A percentile compares a stretch with the other conserved stretches of the same genome.
Conservation (phyloP, 1,140 invertebrate species). For the Adelges cooleyi region DNA sequence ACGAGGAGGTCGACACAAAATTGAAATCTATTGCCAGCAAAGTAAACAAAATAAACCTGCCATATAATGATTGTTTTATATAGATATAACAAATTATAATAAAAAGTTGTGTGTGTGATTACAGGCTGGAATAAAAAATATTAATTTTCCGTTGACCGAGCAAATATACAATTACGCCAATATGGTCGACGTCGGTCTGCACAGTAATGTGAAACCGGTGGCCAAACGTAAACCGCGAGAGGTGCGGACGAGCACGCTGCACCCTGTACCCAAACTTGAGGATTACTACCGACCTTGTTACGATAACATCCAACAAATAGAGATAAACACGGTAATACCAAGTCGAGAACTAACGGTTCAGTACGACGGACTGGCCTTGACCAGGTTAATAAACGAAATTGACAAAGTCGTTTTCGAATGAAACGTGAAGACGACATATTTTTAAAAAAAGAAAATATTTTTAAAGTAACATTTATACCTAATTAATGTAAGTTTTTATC, state of each 20-base stretch:
- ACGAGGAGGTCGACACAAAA: not conserved
- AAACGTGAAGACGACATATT: not conserved
- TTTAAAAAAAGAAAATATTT: too few relatives aligned
- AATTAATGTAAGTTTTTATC: not conserved
- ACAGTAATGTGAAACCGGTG: not conserved
- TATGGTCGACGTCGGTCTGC: not conserved
- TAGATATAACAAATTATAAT: not conserved
- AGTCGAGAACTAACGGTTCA: not conserved
- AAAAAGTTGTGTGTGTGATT: not conserved
- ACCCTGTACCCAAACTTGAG: not conserved
- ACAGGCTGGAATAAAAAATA: not conserved
- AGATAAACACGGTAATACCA: not conserved
- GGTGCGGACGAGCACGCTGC: not conserved
- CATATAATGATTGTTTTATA: not conserved
- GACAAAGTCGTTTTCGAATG: constrained; percentile 6
- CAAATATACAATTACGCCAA: not conserved
- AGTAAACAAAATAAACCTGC: too few relatives aligned
- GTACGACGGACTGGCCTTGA: constrained; percentile 1
- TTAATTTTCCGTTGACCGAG: not conserved
- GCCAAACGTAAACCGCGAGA: not conserved
- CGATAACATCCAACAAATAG: not conserved
- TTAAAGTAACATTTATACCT: too few relatives aligned
- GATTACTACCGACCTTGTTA: constrained; percentile 11
- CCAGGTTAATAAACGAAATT: not conserved
- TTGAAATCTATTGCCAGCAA: not conserved